These are phyloP conservation scores for Ceryle rudis DNA, from an alignment of 2,797 vertebrate species.

Conservation along the genomic window DNA sequence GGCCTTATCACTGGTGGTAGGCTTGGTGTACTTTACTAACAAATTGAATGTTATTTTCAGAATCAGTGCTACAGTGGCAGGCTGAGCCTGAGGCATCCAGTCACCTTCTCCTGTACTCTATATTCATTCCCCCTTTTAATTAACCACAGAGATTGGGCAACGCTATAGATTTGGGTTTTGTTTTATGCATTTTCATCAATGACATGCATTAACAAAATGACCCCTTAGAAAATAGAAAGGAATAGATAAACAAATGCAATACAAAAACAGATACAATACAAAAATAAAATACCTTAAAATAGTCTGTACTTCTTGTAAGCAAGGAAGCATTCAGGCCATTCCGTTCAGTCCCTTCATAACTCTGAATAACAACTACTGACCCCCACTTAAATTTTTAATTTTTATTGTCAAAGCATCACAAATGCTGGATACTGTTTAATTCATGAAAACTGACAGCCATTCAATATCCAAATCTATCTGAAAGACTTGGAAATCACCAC, in stretches of 20 bases:
- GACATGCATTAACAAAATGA: not conserved
- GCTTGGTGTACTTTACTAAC: not conserved
- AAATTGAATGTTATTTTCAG: slow-evolving; percentile 24
- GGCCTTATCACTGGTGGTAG: not conserved
- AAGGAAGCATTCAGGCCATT: not conserved
- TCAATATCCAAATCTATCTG: not conserved
- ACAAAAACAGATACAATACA: not conserved
- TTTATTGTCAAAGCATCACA: not conserved
- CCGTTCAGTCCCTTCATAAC: not conserved
- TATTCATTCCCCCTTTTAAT: not conserved
- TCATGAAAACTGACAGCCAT: not conserved
- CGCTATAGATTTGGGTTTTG: not conserved
- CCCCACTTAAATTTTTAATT: not conserved
- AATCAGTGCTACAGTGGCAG: not conserved
- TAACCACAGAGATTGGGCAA: not conserved
- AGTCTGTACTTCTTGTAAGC: not conserved
- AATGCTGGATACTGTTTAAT: not conserved
- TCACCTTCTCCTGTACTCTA: slow-evolving; percentile 12
- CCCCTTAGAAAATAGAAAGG: not conserved
- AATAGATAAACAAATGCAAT: not conserved
- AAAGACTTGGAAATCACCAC: not conserved
- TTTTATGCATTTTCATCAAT: not conserved
- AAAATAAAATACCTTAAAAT: not conserved
- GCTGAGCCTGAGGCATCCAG: slow-evolving; percentile 13
- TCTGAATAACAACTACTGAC: not conserved